Base-by-base conservation (phyloP, 2,113 vertebrate species). In the Corythornis madagascariensis region DNA sequence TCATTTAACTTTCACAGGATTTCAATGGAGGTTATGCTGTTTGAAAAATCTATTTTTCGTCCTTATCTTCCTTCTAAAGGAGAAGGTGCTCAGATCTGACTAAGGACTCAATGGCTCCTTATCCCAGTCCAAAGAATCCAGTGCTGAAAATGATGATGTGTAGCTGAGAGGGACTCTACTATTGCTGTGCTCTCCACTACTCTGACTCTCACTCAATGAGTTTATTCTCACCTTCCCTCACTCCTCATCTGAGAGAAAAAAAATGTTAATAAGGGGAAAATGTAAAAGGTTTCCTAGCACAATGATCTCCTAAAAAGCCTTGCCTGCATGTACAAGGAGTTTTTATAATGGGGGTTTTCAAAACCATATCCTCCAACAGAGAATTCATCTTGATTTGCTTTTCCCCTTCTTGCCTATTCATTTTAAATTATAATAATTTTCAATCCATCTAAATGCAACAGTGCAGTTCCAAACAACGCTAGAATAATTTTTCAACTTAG, bases 1-100 rank as follows among this genome's bases (percentile, higher is more conserved):
- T 89, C 88, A 86, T 77, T 11, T 13, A 75, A 92, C 40, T 89
- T 94, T 52, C 26, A n/a, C 17, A 33, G 61, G 26, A 87, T 86
- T 84, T 82, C 72, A 90, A 86, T 55, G 21, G 31, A 77, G 29
- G 35, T 56, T 87, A 67, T 28, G 29, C 60, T 90, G 56, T 69
- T 75, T 73, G 50, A 89, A 80, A 24, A 91, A 83, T 35, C 69
- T 85, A 28, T 90, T 95, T 91, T 91, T 89, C 52, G 24, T 82
- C 45, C 28, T 70, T 66, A 79, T 88, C 52, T 66, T 89, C 11
- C 20, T 82, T 47, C 38, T 64, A 85, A 89, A 89, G 17, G 11
- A 84, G 74, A 83, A 76, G 22, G 31, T 88, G 60, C 35, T 80
- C 7, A 2, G n/a, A 89, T 59, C 25, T 60, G 52, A 83, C 53